Conservation (phyloP, 2,113 vertebrate genomes). For the Bothrops jararaca region DNA sequence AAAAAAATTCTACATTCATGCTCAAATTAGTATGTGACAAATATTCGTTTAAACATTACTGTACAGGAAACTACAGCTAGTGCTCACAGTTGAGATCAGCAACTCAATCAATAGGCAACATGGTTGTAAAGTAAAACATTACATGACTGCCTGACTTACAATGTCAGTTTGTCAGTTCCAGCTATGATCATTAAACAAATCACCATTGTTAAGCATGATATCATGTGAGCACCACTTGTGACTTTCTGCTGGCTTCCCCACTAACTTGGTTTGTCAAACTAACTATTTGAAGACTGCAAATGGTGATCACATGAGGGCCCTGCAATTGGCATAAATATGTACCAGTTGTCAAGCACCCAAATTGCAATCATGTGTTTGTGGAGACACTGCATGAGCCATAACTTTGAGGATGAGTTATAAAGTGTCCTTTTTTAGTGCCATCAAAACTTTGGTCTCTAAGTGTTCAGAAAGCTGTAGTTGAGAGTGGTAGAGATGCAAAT, state of each 20-base stretch:
- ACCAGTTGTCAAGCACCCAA: neutral
- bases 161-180: neutral
- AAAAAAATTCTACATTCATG: neutral
- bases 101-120: neutral
- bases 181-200: neutral
- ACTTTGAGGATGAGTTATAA: neutral
- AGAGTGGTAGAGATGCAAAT: neutral
- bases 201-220: neutral
- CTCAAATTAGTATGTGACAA: neutral
- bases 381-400: neutral
- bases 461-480: neutral
- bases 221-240: neutral
- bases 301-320: neutral
- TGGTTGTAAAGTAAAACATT: neutral
- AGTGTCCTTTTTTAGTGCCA: neutral
- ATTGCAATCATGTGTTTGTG: neutral
- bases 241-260: neutral
- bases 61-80: neutral
- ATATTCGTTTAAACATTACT: neutral
- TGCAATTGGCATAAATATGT: neutral
- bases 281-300: neutral
- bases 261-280: neutral
- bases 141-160: neutral
- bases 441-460: neutral
- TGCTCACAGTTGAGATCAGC: neutral